These are phyloP conservation scores for Clytia hemisphaerica DNA, from an alignment of 30 jellyfish, hydroid and myxozoan species.

Conservation along the genomic window DNA sequence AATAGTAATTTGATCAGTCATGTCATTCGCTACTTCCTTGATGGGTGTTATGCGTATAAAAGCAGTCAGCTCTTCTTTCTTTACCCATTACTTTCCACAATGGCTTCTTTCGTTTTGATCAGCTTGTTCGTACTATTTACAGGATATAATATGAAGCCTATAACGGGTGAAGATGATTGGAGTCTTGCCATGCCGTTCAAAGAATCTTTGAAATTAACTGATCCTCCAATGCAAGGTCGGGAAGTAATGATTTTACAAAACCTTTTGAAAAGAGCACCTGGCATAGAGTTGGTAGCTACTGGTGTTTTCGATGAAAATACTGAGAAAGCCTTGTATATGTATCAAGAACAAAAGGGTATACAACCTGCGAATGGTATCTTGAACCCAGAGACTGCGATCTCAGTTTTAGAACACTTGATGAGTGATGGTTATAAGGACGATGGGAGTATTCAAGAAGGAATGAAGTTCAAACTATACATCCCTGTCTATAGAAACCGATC, in stretches of 20 bases:
- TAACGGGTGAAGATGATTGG: no score
- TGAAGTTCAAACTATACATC: slow-evolving; percentile 53
- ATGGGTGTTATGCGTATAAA: no score
- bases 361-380: slow-evolving; percentile 47
- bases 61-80: no score
- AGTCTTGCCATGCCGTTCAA: slow-evolving; percentile 39
- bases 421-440: slow-evolving; percentile 70
- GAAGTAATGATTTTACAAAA: slow-evolving; percentile 71
- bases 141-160: no score
- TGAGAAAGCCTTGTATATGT: slow-evolving; percentile 31
- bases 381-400: slow-evolving; percentile 39
- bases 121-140: no score
- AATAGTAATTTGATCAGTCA: no score
- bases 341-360: slow-evolving; percentile 25
- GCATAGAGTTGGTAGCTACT: slow-evolving; percentile 5
- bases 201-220: slow-evolving; percentile 30
- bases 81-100: no score
- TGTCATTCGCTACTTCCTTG: no score
- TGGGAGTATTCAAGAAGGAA: slow-evolving; percentile 50
- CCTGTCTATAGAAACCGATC: slow-evolving; percentile 71
- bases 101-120: no score
- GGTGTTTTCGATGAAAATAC: slow-evolving; percentile 47
- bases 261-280: slow-evolving; percentile 40
- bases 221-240: slow-evolving; percentile 45
- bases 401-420: slow-evolving; percentile 33